Evolutionary conservation across 1,140 invertebrate genomes (phyloP).

Genomic region (Thrips palmi): DNA sequence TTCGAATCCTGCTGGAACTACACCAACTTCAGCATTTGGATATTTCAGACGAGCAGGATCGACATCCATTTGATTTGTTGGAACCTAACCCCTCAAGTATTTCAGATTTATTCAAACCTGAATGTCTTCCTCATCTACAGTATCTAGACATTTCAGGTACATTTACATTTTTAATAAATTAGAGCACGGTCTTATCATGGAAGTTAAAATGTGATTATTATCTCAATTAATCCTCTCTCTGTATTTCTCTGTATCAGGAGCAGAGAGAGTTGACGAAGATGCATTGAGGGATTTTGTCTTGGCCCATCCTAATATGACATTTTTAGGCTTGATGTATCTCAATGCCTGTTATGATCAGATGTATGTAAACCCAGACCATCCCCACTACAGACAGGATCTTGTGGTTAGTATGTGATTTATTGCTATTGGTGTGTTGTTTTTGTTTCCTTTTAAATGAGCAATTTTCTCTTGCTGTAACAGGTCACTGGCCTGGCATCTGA

Average conservation of each 20-base stretch:
- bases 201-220: background rate
- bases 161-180: slow-evolving; percentile 1
- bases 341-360: slow-evolving; percentile 36
- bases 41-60: slow-evolving; percentile 39
- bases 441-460: slow-evolving; percentile 6
- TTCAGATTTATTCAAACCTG: slow-evolving; percentile 25
- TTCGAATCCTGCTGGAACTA: slow-evolving; percentile 35
- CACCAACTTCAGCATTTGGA: slow-evolving; percentile 39
- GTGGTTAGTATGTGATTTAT: slow-evolving; percentile 22
- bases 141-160: slow-evolving; percentile 52
- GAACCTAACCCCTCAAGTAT: slow-evolving; percentile 28
- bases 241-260: slow-evolving; percentile 22
- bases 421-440: slow-evolving; percentile 1
- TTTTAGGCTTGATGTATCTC: slow-evolving; percentile 41
- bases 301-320: slow-evolving; percentile 30
- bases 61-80: slow-evolving; percentile 28
- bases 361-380: slow-evolving; percentile 29
- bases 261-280: slow-evolving; percentile 32
- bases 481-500: slow-evolving; percentile 42
- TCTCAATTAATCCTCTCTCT: background rate
- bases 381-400: slow-evolving; percentile 26
- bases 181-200: background rate
- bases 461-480: slow-evolving; percentile 23
- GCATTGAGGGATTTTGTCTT: slow-evolving; percentile 31
- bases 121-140: slow-evolving; percentile 36